phyloP scores from a whole-genome alignment of 1,140 invertebrate species.

The Leucophenga varia region DNA sequence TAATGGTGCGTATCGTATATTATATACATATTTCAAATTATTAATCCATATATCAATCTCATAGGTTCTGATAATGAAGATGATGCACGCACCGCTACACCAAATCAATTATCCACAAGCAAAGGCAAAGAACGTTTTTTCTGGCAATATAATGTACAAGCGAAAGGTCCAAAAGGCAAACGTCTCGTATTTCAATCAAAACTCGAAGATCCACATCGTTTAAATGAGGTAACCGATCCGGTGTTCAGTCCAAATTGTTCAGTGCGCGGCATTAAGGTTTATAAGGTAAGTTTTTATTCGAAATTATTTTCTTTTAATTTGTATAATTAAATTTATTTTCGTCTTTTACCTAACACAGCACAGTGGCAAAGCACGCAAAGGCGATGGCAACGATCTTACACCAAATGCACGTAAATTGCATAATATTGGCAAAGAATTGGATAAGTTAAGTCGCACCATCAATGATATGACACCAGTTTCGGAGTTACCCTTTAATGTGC shows the following conservation, averaged over 20 bases:
- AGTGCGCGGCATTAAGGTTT: constrained; percentile 84
- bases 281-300: constrained; percentile 30
- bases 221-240: constrained; percentile 87
- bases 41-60: constrained; percentile 11
- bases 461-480: constrained; percentile 95
- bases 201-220: constrained; percentile 87
- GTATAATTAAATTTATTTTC: not conserved
- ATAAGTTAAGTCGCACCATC: constrained; percentile 86
- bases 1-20: constrained; percentile 61
- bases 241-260: constrained; percentile 90
- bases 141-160: constrained; percentile 99
- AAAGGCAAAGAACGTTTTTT: constrained; percentile 86
- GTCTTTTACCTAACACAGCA: constrained; percentile 39
- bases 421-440: constrained; percentile 88
- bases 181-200: constrained; percentile 78
- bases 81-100: constrained; percentile 57
- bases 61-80: constrained; percentile 73
- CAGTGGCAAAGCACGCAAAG: constrained; percentile 92
- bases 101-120: constrained; percentile 55
- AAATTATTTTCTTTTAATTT: constrained; percentile 2
- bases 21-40: not conserved
- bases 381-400: constrained; percentile 96
- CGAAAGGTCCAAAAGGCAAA: constrained; percentile 95
- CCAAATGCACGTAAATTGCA: constrained; percentile 91
- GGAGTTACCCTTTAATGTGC: constrained; percentile 84